Conservation (phyloP, 2,888 invertebrate genomes). For the Rhagonycha lutea region DNA sequence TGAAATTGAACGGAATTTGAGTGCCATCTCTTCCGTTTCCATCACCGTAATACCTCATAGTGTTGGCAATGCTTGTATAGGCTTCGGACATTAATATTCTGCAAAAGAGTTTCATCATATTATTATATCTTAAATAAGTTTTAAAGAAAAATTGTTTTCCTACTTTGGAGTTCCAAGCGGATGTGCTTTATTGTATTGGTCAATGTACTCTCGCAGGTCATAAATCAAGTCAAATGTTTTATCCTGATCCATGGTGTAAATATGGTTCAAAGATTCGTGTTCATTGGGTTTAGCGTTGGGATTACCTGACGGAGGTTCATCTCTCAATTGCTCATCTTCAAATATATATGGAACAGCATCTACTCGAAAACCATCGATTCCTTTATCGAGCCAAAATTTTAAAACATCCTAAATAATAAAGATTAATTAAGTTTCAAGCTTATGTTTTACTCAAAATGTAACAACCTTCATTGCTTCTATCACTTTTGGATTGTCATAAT, state of each 20-base stretch:
- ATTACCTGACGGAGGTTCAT: slow-evolving; percentile 52
- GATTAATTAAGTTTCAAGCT: neutral
- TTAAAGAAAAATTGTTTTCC: neutral
- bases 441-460: neutral
- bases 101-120: neutral
- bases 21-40: slow-evolving; percentile 59
- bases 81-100: slow-evolving; percentile 80
- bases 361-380: slow-evolving; percentile 85
- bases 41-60: slow-evolving; percentile 68
- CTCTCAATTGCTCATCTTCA: slow-evolving; percentile 50
- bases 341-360: slow-evolving; percentile 68
- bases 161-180: neutral
- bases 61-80: slow-evolving; percentile 63
- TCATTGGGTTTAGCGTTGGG: slow-evolving; percentile 45
- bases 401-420: slow-evolving; percentile 61
- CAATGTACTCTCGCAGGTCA: slow-evolving; percentile 66
- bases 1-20: slow-evolving; percentile 81
- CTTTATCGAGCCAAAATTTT: slow-evolving; percentile 80
- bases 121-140: neutral
- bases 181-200: slow-evolving; percentile 57
- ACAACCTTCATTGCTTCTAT: slow-evolving; percentile 66
- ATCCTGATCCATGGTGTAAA: slow-evolving; percentile 63
- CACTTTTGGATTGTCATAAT: slow-evolving; percentile 73
- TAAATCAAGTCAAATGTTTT: slow-evolving; percentile 69
- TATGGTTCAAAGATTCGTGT: slow-evolving; percentile 65